These are phyloP conservation scores for Anthophora plumipes DNA, from an alignment of 2,888 invertebrate species.

Conservation along the genomic window DNA sequence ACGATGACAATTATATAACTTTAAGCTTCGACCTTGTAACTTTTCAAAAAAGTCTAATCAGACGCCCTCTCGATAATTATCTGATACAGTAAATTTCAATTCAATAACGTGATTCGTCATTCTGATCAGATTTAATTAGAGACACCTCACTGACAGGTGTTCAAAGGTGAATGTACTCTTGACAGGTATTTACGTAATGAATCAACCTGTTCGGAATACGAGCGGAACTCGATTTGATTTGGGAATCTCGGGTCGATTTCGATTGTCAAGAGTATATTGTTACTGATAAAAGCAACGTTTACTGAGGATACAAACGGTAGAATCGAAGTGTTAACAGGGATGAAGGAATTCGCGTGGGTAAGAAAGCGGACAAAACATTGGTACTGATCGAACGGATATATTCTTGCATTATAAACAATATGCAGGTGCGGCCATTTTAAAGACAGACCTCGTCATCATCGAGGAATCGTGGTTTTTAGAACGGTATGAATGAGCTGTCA, in stretches of 20 bases:
- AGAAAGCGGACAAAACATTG: constrained; percentile 63
- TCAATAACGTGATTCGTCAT: constrained; percentile 10
- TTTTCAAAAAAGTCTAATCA: too few species aligned
- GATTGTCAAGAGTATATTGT: neutral
- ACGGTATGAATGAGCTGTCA: constrained; percentile 46
- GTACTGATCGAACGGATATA: constrained; percentile 43
- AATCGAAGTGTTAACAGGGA: constrained; percentile 23
- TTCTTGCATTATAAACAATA: constrained; percentile 68
- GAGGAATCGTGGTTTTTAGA: constrained; percentile 62
- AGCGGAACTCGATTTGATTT: constrained; percentile 3
- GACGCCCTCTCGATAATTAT: constrained; percentile 16
- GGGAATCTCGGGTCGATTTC: neutral
- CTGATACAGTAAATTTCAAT: neutral
- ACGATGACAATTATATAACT: neutral
- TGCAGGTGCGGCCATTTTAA: constrained; percentile 75
- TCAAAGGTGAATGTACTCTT: constrained; percentile 40
- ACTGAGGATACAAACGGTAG: constrained; percentile 1
- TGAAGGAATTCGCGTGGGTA: constrained; percentile 71
- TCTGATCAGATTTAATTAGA: constrained; percentile 38
- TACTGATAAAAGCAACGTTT: constrained; percentile 7
- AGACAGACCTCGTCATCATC: constrained; percentile 69
- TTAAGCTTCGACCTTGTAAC: neutral
- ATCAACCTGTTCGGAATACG: neutral
- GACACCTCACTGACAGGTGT: constrained; percentile 7
- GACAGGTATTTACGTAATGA: neutral